Conservation (phyloP, 1,140 invertebrate species). For the Hylyphantes graminicola region DNA sequence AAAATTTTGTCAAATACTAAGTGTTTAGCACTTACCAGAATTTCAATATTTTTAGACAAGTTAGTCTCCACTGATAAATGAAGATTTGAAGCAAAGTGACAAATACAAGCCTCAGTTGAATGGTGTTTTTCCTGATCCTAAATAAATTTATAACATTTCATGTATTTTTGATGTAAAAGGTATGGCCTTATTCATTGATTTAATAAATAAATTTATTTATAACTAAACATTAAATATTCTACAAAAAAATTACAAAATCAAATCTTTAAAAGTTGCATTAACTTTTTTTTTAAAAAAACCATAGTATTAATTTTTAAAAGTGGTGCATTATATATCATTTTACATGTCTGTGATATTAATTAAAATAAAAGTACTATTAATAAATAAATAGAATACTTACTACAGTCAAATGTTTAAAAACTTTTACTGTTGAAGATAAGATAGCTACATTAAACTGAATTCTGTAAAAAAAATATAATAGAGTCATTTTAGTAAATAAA, state of each 20-base stretch:
- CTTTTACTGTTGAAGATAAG: slow-evolving; percentile 35
- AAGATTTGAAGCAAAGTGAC: slow-evolving; percentile 43
- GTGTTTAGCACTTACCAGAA: slow-evolving; percentile 29
- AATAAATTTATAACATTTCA: neutral
- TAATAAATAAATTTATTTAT: neutral
- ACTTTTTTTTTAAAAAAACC: neutral
- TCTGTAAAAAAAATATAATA: slow-evolving; percentile 20
- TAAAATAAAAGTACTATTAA: neutral
- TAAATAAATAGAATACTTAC: slow-evolving; percentile 51
- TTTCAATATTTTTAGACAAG: neutral
- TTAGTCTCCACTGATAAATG: neutral
- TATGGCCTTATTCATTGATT: neutral
- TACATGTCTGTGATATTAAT: too few species aligned
- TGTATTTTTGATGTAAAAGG: neutral
- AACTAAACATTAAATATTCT: neutral
- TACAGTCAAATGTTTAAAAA: slow-evolving; percentile 54
- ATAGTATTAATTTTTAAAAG: neutral
- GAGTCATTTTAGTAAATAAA: too few species aligned
- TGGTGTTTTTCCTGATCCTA: slow-evolving; percentile 31
- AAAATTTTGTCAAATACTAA: neutral
- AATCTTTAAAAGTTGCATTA: neutral
- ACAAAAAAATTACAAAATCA: neutral
- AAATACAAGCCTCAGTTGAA: slow-evolving; percentile 48
- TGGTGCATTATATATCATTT: neutral
- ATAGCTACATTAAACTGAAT: slow-evolving; percentile 42